Evolutionary conservation across 2,113 vertebrate species (phyloP), one percentile per base, ranked within the genome.

Genomic region (Toxotes chatareus): DNA sequence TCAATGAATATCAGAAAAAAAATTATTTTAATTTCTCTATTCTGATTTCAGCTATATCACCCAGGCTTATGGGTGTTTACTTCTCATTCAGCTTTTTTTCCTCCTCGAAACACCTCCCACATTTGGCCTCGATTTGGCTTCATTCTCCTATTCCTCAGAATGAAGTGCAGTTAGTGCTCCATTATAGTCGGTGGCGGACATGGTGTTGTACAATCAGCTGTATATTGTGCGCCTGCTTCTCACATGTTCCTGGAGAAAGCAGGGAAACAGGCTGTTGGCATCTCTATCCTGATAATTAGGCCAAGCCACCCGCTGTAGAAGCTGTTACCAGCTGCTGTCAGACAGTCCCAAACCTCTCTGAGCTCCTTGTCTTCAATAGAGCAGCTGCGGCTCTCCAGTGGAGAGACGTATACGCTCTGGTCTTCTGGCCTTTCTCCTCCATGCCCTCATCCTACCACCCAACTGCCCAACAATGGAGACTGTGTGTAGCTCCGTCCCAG

Each of bases 291-390:
- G 76, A 86, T 86, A 86, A 93, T 93, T 91, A 88, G 84, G 74
- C 88, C 83, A 67, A 56, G 81, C 86, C 91, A 94, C 92, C 92
- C 92, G 92, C 92, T 80, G 90, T 86, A 92, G 85, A 84, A 89
- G 88, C 85, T 60, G 83, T 47, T 72, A 79, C 69, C 93, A 93
- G 93, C 94, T 93, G 91, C 91, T 84, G 83, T 83, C 80, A 65
- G 56, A 77, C 79, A 61, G 80, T 75, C 82, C 66, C 68, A 44
- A 67, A 88, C 86, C 86, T 84, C 80, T 76, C 62, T 10, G 57
- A 67, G 81, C 83, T 87, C 19, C 82, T 84, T 40, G 36, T 73
- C 84, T 68, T 92, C 70, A 84, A 85, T 85, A 72, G 79, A 88
- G 86, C 93, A 94, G 93, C 91, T 94, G 92, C 53, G 59, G 19